A percentile compares a stretch with the other conserved stretches of the same genome.
Evolutionary conservation across 2,797 vertebrate genomes (phyloP).

Genomic region (Propithecus deckenii): DNA sequence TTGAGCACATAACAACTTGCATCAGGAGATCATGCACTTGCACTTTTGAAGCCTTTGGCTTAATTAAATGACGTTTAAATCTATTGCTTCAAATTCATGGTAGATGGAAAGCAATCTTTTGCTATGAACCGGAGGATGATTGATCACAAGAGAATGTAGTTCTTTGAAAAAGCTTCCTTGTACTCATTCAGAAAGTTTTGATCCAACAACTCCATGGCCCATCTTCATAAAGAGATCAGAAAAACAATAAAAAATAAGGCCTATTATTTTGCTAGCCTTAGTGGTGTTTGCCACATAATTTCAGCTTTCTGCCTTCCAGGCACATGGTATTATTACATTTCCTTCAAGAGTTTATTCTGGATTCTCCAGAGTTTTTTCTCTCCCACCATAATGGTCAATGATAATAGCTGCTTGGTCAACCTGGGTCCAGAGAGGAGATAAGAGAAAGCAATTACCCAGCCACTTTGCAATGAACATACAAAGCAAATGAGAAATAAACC

Average conservation of each 20-base stretch:
- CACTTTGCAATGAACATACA: neutral
- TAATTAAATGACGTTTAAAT: slow-evolving; percentile 33
- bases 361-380: neutral
- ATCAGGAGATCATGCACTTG: neutral
- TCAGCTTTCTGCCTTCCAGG: neutral
- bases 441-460: neutral
- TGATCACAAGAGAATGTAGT: neutral
- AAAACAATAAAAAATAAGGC: neutral
- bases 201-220: neutral
- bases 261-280: neutral
- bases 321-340: neutral
- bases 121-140: neutral
- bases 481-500: neutral
- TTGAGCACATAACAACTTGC: neutral
- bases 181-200: neutral
- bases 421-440: neutral
- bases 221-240: neutral
- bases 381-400: neutral
- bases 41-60: slow-evolving; percentile 46
- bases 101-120: slow-evolving; percentile 29
- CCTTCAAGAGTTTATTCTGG: neutral
- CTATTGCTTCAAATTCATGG: neutral
- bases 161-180: neutral
- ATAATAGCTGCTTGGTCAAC: neutral
- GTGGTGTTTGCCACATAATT: neutral